Evolutionary conservation across 2,113 vertebrate species (phyloP), one percentile per base, ranked within the genome.

Genomic region (Varanus komodoensis): DNA sequence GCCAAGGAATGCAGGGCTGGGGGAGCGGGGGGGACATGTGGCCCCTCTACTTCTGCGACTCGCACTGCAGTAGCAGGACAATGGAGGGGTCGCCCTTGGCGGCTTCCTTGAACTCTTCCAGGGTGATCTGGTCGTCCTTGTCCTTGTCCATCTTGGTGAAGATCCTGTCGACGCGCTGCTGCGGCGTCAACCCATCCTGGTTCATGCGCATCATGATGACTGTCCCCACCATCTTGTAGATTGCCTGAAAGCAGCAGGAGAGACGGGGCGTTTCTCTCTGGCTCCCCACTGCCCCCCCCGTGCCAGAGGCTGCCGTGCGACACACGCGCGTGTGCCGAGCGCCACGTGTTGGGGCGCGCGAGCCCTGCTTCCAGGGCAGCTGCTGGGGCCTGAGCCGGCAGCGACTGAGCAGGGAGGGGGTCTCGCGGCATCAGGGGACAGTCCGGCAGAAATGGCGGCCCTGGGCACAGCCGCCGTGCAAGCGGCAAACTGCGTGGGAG

Each of bases 161-260:
- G 98, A 99, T 99, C 97, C 99, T 99, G 97, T 99, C 99, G 44
- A 99, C 99, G 0, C 99, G 98, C 95, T 99, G 99, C 97, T 99
- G 99, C 29, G 99, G 99, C 0, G 99, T 99, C 95, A 99, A 97
- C 92, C 98, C 98, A 0, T 99, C 99, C 57, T 99, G 99, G 88
- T 99, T 99, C 99, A 99, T 99, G 6, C 99, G 98, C 99, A 99
- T 99, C 99, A 99, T 99, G 95, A 99, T 99, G 94, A 99, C 99
- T 0, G 99, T 99, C 91, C 99, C 99, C 75, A 99, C 99, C 99
- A 99, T 99, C 97, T 99, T 99, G 97, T 99, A 99, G 95, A 99
- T 99, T 64, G 99, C 99, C 99, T 99, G 96, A 61, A 87, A 86
- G 71, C 48, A 90, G 67, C 75, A 74, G 6, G 2, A 73, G 86